phyloP scores from a whole-genome alignment of 2,797 vertebrate genomes.

The Heliangelus exortis region DNA sequence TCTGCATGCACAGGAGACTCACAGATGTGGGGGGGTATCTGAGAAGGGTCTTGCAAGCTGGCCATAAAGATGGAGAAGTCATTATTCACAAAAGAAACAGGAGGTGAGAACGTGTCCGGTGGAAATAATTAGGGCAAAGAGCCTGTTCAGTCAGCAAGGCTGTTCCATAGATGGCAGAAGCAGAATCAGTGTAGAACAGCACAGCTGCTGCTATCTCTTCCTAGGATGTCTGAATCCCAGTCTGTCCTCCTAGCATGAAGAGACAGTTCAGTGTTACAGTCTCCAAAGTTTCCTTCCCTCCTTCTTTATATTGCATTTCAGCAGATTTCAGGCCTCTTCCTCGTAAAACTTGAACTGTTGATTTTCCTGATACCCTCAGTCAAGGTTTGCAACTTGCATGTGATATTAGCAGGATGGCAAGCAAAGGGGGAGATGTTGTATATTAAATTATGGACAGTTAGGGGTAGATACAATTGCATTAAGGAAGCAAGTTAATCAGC shows the following conservation, averaged over 20 bases:
- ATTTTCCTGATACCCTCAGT: background rate
- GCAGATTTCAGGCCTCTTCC: background rate
- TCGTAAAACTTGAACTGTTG: background rate
- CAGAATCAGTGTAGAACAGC: background rate
- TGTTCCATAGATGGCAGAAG: background rate
- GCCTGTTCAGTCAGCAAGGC: background rate
- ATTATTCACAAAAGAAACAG: background rate
- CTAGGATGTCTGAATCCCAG: background rate
- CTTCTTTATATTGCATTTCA: background rate
- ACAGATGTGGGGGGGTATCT: background rate
- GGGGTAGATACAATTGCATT: conserved; percentile 45
- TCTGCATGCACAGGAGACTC: background rate
- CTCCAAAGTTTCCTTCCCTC: background rate
- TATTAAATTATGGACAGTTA: conserved; percentile 30
- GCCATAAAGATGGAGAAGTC: background rate
- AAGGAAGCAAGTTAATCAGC: conserved; percentile 58
- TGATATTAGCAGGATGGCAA: background rate
- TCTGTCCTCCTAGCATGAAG: background rate
- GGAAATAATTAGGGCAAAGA: background rate
- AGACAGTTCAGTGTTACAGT: background rate
- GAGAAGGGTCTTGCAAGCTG: background rate
- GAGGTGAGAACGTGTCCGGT: background rate
- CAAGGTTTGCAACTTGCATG: background rate
- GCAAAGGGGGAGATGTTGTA: background rate
- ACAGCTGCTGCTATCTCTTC: background rate